A percentile compares a stretch with the other conserved stretches of the same genome.
Evolutionary conservation across 2,888 invertebrate genomes (phyloP).

Genomic region (Parnassius orleans): DNA sequence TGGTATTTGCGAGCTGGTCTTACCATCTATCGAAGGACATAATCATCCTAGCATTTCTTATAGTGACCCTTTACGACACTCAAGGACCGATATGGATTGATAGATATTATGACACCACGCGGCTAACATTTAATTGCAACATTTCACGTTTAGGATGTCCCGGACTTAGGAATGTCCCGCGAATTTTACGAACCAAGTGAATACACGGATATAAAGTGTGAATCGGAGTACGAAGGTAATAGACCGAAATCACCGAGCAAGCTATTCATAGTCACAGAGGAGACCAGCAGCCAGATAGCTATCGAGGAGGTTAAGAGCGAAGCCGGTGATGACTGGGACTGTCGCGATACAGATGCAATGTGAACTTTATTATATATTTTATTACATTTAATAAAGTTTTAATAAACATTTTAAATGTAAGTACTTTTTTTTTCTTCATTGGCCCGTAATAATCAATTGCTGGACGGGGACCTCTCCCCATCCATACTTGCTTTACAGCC

Average conservation of each 20-base stretch:
- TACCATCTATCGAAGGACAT: too few species aligned
- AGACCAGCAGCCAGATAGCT: constrained; percentile 62
- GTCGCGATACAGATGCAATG: constrained; percentile 35
- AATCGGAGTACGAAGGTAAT: constrained; percentile 29
- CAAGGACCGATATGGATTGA: too few species aligned
- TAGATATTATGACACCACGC: too few species aligned
- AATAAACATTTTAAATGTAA: too few species aligned
- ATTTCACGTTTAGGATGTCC: constrained; percentile 37
- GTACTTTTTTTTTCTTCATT: too few species aligned
- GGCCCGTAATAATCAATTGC: too few species aligned
- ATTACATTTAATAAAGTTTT: not conserved
- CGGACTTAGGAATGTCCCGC: constrained; percentile 36
- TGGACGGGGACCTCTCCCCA: too few species aligned
- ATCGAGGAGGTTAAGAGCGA: constrained; percentile 52
- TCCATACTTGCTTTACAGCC: too few species aligned
- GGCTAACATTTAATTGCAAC: not conserved
- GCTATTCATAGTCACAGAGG: constrained; percentile 56
- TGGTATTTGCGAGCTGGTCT: too few species aligned
- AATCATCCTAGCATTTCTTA: too few species aligned
- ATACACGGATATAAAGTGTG: constrained; percentile 23
- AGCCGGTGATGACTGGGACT: constrained; percentile 36
- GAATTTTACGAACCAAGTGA: constrained; percentile 46
- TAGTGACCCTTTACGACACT: too few species aligned
- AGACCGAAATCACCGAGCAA: constrained; percentile 29
- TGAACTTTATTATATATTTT: constrained; percentile 28